Evolutionary conservation across 2,888 invertebrate species (phyloP), one percentile per base, ranked within the genome.

Genomic region (Nycteola revayana): DNA sequence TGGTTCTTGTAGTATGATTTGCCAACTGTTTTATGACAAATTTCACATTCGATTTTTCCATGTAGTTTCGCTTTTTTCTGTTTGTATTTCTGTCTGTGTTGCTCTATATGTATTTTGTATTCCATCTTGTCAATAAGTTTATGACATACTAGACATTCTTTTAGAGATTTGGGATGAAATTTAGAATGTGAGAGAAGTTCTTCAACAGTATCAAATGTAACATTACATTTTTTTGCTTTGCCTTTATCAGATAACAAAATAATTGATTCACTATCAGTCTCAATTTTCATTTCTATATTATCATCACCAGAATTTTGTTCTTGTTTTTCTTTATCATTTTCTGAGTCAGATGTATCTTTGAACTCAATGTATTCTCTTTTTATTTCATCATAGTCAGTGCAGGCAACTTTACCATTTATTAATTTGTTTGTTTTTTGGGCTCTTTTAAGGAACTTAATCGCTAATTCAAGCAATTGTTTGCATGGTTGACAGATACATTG

Each of bases 1-100:
- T 68, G 67, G 23, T 28, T 29, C 29, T 61, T 65, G 6, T 55
- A 20, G 14, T 67, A 65, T 8, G 47, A 22, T 39, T 58, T 62
- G 27, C 36, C 45, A 3, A 68, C 17, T 11, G 25, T 18, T 24
- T 66, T 69, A 1, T 41, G 29, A 30, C 71, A 71, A 14, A 60
- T 14, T 29, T 51, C 34, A 47, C 71, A 71, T 34, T 61, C 41
- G 1, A 59, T 37, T 56, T 66, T 71, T 7, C 29, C 22, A 23
- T 42, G 32, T 14, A 26, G 48, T 29, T 42, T 58, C 0, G 38
- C 9, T 8, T 9, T 14, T 30, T 47, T 58, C 1, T 44, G 26
- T 8, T 47, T 47, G 25, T 50, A 61, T 9, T 48, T 42, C 3
- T 54, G 36, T 42, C 43, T 50, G 21, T 66, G 65, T 9, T 47